These are phyloP conservation scores for Melanchra persicariae DNA, from an alignment of 2,888 invertebrate species.

Conservation along the genomic window DNA sequence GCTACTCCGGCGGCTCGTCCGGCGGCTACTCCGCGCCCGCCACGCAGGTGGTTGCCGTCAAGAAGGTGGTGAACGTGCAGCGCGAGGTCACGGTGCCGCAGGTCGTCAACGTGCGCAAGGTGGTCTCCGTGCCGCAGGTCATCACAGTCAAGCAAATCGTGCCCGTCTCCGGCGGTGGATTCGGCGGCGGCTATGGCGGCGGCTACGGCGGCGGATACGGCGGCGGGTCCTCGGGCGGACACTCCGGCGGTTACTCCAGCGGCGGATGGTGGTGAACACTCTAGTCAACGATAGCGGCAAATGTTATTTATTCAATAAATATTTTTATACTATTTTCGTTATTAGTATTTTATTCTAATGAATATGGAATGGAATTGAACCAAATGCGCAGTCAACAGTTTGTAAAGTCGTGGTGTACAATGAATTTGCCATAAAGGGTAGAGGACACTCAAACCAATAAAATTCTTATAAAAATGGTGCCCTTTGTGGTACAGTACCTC, in stretches of 20 bases:
- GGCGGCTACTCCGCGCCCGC: conserved; percentile 23
- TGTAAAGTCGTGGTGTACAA: too few species aligned
- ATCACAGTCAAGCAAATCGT: conserved; percentile 76
- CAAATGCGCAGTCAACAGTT: neutral
- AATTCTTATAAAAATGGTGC: too few species aligned
- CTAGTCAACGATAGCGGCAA: conserved; percentile 43
- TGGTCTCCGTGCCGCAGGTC: conserved; percentile 78
- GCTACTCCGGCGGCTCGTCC: neutral
- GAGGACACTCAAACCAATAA: too few species aligned
- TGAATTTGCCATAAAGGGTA: too few species aligned
- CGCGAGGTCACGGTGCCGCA: conserved; percentile 73
- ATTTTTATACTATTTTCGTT: neutral
- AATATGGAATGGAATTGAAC: neutral
- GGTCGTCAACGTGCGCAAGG: conserved; percentile 73
- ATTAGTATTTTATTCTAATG: neutral
- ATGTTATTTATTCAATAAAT: conserved; percentile 42
- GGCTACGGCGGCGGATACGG: conserved; percentile 4
- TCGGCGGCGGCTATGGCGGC: conserved; percentile 8
- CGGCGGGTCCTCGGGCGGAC: conserved; percentile 12
- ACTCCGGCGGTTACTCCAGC: conserved; percentile 25
- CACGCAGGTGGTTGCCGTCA: conserved; percentile 70
- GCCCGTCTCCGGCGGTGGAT: conserved; percentile 58
- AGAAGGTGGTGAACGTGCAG: conserved; percentile 74
- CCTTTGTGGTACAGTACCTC: too few species aligned
- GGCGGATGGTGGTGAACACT: conserved; percentile 64